A percentile compares a stretch with the other conserved stretches of the same genome.
phyloP scores from a whole-genome alignment of 2,797 vertebrate genomes.

The Pogonophryne albipinna region DNA sequence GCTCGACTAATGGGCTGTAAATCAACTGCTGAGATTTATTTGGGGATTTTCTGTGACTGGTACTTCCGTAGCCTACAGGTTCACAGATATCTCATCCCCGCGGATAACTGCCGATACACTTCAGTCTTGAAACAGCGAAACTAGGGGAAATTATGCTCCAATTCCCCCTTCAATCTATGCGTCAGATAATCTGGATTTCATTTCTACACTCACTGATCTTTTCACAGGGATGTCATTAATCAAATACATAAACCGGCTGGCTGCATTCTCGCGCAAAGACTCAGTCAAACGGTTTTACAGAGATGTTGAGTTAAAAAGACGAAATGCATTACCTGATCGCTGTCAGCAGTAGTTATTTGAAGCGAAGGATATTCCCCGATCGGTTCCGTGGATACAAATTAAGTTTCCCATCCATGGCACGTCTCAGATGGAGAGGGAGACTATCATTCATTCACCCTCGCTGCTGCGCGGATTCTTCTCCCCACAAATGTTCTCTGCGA shows the following conservation, averaged over 20 bases:
- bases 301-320: constrained; percentile 19
- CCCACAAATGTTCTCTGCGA: constrained; percentile 77
- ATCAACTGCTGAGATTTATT: constrained; percentile 23
- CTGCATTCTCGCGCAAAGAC: constrained; percentile 37
- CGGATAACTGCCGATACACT: constrained; percentile 14
- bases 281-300: neutral
- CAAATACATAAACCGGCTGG: neutral
- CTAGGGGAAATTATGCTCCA: constrained; percentile 16
- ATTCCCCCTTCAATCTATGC: constrained; percentile 6
- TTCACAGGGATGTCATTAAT: constrained; percentile 4
- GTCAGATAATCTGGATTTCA: constrained; percentile 23
- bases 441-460: constrained; percentile 78
- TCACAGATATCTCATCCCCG: constrained; percentile 41
- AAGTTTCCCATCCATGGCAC: constrained; percentile 89
- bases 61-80: constrained; percentile 48
- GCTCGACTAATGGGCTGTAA: constrained; percentile 26
- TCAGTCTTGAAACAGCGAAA: constrained; percentile 15
- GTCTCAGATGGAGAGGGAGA: constrained; percentile 82
- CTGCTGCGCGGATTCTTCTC: constrained; percentile 75
- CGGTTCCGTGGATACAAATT: constrained; percentile 84
- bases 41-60: constrained; percentile 12
- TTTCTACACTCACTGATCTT: constrained; percentile 3
- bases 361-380: constrained; percentile 82
- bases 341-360: constrained; percentile 88
- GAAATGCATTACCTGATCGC: constrained; percentile 83